Base-by-base conservation (phyloP, 2,888 invertebrate genomes). In the Chrysomela aeneicollis region DNA sequence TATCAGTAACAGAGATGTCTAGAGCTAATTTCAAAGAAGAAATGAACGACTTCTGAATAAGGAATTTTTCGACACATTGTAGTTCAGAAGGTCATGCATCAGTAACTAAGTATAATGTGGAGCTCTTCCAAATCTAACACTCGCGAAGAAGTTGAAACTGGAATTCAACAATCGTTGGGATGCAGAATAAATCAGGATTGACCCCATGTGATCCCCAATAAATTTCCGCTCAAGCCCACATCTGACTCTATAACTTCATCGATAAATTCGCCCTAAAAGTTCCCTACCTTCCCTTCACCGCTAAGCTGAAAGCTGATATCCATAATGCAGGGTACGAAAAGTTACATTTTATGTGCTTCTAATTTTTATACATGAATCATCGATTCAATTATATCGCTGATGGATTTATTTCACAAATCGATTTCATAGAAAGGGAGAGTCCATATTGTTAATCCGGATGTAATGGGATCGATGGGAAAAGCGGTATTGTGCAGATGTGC, bases 121-220 rank as follows among this genome's bases (percentile, higher is more conserved):
- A 26, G 6, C 26, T 26, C 3, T 26, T 26, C n/a, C 26, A 26
- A 12, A 35, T 35, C n/a, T 15, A 42, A 42, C 8, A 42, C 42
- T 42, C 15, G 15, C 12, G 42, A 12, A 15, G 9, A n/a, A 15
- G 4, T 15, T 15, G 12, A 35, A 42, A 10, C 42, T 8, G 35
- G 12, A 35, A 42, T 42, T 8, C 2, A 42, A 35, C 35, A 12
- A 35, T 12, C 35, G 6, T 15, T 42, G 42, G 12, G 42, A 15
- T n/a, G 42, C 42, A 42, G 42, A 15, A 42, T 42, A 42, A 42
- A 42, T 42, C 42, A 42, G 42, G 42, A 42, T 42, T 42, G 42
- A 42, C 42, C 42, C n/a, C 15, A 42, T 8, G n/a, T 42, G 42
- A 42, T 42, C 42, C 42, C 15, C 42, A 42, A 42, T 42, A 42